Percentiles rank a stretch among this genome's conserved stretches.
These are phyloP conservation scores for Phaetusa simplex DNA, from an alignment of 2,113 vertebrate genomes.

Conservation along the genomic window DNA sequence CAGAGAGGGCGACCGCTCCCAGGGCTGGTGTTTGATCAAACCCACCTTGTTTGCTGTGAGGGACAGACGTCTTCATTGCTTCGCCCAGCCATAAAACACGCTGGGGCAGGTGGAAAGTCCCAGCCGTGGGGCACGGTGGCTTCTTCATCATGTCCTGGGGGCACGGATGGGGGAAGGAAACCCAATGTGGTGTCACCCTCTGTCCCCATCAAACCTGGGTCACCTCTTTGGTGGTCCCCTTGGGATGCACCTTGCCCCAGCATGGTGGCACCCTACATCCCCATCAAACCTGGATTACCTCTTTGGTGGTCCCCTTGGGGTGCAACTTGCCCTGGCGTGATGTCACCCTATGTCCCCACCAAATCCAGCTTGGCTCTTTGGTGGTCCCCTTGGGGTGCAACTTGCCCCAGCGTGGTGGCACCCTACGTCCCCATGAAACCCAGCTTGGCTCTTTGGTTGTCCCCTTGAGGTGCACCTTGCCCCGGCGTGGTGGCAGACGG, in stretches of 20 bases:
- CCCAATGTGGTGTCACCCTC: neutral
- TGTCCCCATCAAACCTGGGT: rapidly evolving
- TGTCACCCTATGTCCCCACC: neutral
- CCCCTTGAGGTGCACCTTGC: neutral
- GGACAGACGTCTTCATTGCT: neutral
- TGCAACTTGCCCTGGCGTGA: too few species aligned
- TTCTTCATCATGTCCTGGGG: neutral
- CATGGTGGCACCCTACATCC: too few species aligned
- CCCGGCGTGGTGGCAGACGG: neutral
- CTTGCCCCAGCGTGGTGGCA: too few species aligned
- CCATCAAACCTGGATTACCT: neutral
- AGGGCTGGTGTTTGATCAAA: neutral
- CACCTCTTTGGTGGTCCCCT: neutral
- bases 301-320: neutral
- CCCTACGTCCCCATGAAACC: too few species aligned
- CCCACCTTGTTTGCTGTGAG: neutral
- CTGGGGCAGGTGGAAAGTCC: neutral
- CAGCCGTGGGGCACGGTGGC: rapidly evolving
- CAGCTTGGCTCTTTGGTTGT: too few species aligned
- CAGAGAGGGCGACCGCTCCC: rapidly evolving
- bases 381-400: too few species aligned
- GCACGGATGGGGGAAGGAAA: rapidly evolving
- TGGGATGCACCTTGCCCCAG: neutral
- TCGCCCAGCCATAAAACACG: neutral
- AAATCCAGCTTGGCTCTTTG: too few species aligned